Conservation (phyloP, 2,113 vertebrate genomes). For the Melanerpes formicivorus region DNA sequence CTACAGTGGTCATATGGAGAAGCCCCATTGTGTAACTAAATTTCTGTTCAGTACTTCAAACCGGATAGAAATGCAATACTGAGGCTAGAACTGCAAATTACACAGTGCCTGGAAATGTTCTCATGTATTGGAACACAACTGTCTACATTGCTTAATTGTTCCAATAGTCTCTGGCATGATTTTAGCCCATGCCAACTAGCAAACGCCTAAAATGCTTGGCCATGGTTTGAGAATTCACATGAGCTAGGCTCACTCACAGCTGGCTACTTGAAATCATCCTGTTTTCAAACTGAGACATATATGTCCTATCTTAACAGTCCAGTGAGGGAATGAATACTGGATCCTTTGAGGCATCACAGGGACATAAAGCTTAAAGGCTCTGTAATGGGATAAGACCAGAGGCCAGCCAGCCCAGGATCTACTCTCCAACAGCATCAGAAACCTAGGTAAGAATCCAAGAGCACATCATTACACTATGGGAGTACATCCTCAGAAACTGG, state of each 20-base stretch:
- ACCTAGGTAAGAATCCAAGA: neutral
- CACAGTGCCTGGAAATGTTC: neutral
- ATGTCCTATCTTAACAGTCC: neutral
- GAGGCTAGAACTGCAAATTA: neutral
- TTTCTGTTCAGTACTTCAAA: neutral
- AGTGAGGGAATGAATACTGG: neutral
- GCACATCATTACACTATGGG: neutral
- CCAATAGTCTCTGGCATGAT: neutral
- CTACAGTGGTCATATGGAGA: neutral
- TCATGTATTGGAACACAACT: neutral
- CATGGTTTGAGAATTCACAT: neutral
- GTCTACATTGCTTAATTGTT: neutral
- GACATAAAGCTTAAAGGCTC: neutral
- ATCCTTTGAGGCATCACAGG: neutral
- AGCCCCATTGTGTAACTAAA: neutral
- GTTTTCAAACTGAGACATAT: neutral
- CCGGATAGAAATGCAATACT: neutral
- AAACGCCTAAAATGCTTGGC: neutral
- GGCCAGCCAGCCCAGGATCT: neutral
- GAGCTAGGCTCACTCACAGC: neutral
- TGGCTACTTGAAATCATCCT: neutral
- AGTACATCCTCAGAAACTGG: neutral
- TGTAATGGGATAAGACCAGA: neutral
- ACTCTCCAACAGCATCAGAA: neutral
- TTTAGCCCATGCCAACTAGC: neutral